These are phyloP conservation scores for Coptodon bakossiorum DNA, from an alignment of 2,113 vertebrate genomes.

Conservation along the genomic window DNA sequence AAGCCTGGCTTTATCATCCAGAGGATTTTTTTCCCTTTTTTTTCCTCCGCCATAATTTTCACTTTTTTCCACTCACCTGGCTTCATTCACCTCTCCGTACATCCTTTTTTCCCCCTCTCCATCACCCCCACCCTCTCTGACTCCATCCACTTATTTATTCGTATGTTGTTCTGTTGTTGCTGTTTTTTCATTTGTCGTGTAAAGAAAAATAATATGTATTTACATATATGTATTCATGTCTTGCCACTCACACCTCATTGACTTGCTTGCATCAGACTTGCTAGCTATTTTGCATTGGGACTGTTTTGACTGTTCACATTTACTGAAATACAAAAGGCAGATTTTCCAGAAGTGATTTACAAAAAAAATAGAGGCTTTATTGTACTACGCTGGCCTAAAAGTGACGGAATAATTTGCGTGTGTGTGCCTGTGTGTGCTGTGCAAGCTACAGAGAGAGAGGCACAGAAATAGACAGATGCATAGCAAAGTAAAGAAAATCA, in stretches of 20 bases:
- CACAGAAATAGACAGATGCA: slow-evolving; percentile 32
- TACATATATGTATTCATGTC: neutral
- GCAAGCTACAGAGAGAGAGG: neutral
- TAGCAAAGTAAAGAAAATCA: slow-evolving; percentile 38
- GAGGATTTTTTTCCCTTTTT: slow-evolving; percentile 17
- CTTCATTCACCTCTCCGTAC: neutral
- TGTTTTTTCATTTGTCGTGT: neutral
- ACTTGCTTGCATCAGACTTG: neutral
- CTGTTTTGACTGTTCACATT: neutral
- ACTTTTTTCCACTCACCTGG: neutral
- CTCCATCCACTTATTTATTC: slow-evolving; percentile 29
- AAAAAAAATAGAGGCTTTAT: neutral
- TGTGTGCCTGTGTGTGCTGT: neutral
- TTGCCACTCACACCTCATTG: neutral
- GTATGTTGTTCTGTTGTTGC: neutral
- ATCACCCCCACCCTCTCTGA: neutral
- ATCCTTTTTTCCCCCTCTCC: neutral
- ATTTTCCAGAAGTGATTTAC: slow-evolving; percentile 6
- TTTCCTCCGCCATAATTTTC: slow-evolving; percentile 13
- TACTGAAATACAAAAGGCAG: neutral
- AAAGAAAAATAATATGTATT: neutral
- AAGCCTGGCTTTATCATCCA: slow-evolving; percentile 34
- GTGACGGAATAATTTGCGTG: neutral
- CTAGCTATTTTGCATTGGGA: neutral
- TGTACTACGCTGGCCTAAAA: neutral